These are phyloP conservation scores for Thymelicus sylvestris DNA, from an alignment of 2,888 invertebrate species.

Conservation along the genomic window DNA sequence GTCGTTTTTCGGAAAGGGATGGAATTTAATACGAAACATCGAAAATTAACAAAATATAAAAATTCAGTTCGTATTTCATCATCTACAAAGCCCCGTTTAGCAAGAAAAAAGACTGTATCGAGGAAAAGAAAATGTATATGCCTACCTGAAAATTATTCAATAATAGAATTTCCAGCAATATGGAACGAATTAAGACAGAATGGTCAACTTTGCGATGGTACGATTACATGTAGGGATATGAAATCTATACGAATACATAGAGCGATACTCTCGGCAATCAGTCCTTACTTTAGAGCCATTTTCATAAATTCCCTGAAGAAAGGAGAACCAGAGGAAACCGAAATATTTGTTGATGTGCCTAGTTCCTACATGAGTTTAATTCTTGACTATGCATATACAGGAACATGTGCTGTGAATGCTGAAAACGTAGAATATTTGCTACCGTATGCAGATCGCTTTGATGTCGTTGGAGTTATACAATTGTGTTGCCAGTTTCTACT, in stretches of 20 bases:
- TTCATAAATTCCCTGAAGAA: constrained; percentile 88
- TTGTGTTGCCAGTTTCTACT: constrained; percentile 88
- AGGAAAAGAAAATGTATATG: constrained; percentile 86
- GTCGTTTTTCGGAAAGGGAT: constrained; percentile 83
- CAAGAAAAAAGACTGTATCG: constrained; percentile 74
- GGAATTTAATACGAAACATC: constrained; percentile 84
- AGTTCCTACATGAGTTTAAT: constrained; percentile 86
- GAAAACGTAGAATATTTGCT: constrained; percentile 89
- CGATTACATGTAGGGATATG: constrained; percentile 86
- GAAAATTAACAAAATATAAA: constrained; percentile 83
- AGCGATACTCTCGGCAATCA: constrained; percentile 88
- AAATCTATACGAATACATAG: constrained; percentile 87
- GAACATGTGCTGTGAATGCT: constrained; percentile 85
- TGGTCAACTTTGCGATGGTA: constrained; percentile 89
- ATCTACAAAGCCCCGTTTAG: constrained; percentile 73
- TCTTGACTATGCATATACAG: constrained; percentile 91
- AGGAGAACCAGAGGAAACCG: constrained; percentile 85
- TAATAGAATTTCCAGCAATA: constrained; percentile 87
- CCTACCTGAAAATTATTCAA: constrained; percentile 84
- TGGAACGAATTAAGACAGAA: constrained; percentile 88
- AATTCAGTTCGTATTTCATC: constrained; percentile 79
- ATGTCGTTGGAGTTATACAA: constrained; percentile 89
- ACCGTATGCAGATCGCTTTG: constrained; percentile 89
- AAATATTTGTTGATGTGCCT: constrained; percentile 86
- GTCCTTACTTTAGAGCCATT: constrained; percentile 89